These are phyloP conservation scores for Aplysina aerophoba DNA, from an alignment of 37 sponge, comb jelly and placozoan genomes.

Conservation along the genomic window DNA sequence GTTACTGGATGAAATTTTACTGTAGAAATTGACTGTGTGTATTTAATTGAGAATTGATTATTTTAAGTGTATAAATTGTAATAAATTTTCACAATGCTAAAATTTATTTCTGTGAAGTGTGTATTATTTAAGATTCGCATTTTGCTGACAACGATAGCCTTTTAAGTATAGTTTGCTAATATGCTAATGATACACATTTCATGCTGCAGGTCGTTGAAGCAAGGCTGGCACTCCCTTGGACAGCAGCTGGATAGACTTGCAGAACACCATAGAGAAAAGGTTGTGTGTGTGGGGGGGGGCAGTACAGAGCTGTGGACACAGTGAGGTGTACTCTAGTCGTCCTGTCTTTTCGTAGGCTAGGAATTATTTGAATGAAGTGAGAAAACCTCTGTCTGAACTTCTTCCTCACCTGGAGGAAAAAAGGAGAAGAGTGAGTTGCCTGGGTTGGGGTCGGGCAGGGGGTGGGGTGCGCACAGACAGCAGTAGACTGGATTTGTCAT, in stretches of 20 bases:
- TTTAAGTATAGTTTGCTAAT: not conserved
- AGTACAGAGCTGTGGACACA: not conserved
- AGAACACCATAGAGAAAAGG: slow-evolving; percentile 64
- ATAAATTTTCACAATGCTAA: no score
- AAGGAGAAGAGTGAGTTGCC: slow-evolving; percentile 53
- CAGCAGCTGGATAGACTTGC: slow-evolving; percentile 55
- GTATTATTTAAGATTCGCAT: not conserved
- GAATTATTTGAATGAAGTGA: slow-evolving; percentile 41
- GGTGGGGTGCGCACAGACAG: not conserved
- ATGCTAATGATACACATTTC: no score
- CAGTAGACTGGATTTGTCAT: no score
- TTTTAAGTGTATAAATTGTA: no score
- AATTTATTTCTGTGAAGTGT: not conserved
- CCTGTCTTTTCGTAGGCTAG: slow-evolving; percentile 29
- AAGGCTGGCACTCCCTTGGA: slow-evolving; percentile 71
- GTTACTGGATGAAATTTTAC: no score
- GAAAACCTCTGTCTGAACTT: slow-evolving; percentile 59
- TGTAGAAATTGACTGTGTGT: no score
- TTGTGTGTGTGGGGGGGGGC: slow-evolving; percentile 12
- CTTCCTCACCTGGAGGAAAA: slow-evolving; percentile 66
- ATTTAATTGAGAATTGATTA: no score
- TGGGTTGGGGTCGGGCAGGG: not conserved
- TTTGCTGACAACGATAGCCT: not conserved
- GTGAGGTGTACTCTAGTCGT: not conserved
- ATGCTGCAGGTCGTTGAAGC: slow-evolving; percentile 77